These are phyloP conservation scores for Torymus auratus DNA, from an alignment of 2,888 invertebrate genomes.

Conservation along the genomic window DNA sequence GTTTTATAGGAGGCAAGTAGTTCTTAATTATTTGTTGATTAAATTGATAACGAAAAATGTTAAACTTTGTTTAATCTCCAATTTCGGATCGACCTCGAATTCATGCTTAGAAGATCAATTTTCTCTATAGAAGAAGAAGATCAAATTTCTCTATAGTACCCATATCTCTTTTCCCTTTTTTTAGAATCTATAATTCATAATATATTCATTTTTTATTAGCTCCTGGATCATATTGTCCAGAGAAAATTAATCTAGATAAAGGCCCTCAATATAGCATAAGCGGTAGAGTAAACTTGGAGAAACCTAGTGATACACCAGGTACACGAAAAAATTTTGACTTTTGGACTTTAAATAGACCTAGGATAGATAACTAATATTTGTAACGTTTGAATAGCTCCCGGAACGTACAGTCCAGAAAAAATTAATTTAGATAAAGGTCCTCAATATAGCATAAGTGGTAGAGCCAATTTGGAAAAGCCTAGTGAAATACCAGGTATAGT, in stretches of 20 bases:
- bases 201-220: conserved; percentile 31
- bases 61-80: no score
- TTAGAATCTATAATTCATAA: no score
- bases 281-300: conserved; percentile 83
- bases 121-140: no score
- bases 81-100: no score
- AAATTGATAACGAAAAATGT: no score
- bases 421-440: conserved; percentile 79
- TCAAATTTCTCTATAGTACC: no score
- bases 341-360: no score
- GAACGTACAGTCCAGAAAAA: conserved; percentile 80
- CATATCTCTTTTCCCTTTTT: no score
- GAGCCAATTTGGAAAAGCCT: conserved; percentile 50
- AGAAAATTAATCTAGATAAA: conserved; percentile 68
- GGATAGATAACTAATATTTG: no score
- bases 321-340: not conserved
- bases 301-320: conserved; percentile 80
- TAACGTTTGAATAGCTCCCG: conserved; percentile 73
- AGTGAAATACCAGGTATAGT: conserved; percentile 48
- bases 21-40: no score
- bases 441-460: conserved; percentile 82
- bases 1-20: no score
- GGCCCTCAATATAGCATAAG: conserved; percentile 89
- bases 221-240: conserved; percentile 63
- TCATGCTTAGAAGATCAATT: no score